Base-by-base conservation (phyloP, 2,888 invertebrate genomes). In the Siphlonurus alternatus region DNA sequence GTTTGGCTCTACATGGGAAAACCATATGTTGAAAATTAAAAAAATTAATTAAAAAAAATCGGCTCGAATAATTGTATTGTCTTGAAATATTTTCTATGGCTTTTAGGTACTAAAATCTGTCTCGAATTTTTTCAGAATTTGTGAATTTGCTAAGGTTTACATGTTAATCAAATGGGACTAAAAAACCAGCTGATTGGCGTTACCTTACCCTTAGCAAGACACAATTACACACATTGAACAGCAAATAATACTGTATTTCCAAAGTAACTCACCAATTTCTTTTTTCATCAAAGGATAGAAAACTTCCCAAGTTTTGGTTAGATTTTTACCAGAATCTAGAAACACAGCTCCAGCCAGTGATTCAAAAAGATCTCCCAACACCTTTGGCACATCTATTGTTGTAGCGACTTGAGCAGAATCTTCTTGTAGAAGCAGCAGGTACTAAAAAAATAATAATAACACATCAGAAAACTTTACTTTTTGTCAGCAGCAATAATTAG, bases 291-390 rank as follows among this genome's bases (percentile, higher is more conserved):
- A 79, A 61, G 81, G 78, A 74, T 91, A 91, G 68, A 91, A 81
- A 0, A 96, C 86, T 25, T 78, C 75, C 96, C 91, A 97, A n/a
- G 88, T 87, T 0, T 72, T 74, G 7, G 79, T 71, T n/a, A 93
- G 73, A 72, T 86, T 78, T 71, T 89, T 87, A 24, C 84, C 84
- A 70, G 83, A 82, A 76, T 97, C 97, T 59, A 97, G 76, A 75
- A 83, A 95, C n/a, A 95, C 83, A 0, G 96, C 97, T 1, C 93
- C 97, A 23, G 89, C 85, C 0, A 95, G 71, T 0, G 97, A 88
- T 76, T 99, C 98, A 74, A 96, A 90, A 53, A 98, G 78, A 76
- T 98, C 98, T 15, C 97, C 96, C 25, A 99, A 80, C 0, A 87
- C 86, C 78, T 93, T 88, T 0, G 95, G 95, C 1, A 96, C 93